Evolutionary conservation across 2,113 vertebrate species (phyloP).

Genomic region (Erythrolamprus reginae): DNA sequence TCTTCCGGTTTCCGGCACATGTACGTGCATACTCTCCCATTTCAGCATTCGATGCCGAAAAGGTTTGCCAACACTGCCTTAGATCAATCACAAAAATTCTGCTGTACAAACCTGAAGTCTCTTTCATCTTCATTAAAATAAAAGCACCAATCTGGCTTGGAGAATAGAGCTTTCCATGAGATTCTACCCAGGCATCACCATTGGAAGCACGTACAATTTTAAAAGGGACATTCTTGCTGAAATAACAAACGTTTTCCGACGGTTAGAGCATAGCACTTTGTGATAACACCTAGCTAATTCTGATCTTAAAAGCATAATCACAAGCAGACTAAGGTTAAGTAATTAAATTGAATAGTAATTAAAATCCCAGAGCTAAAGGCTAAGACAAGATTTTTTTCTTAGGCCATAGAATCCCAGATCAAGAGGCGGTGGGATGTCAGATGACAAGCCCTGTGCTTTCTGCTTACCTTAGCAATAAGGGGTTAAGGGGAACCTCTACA

Average conservation of each 20-base stretch:
- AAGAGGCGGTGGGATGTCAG: neutral
- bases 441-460: neutral
- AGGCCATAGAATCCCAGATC: neutral
- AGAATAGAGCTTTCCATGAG: constrained; percentile 94
- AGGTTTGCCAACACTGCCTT: too few relatives aligned
- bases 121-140: constrained; percentile 98
- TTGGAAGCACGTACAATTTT: constrained; percentile 97
- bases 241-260: constrained; percentile 33
- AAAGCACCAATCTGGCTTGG: constrained; percentile 96
- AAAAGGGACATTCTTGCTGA: constrained; percentile 92
- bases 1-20: too few relatives aligned
- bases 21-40: too few relatives aligned
- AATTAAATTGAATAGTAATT: neutral
- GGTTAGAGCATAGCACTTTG: neutral
- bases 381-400: neutral
- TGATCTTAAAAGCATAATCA: neutral
- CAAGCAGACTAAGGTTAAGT: neutral
- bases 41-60: too few relatives aligned
- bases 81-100: neutral
- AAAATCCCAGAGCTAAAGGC: neutral
- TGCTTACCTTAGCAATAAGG: neutral
- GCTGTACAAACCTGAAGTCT: constrained; percentile 84
- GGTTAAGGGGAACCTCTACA: too few relatives aligned
- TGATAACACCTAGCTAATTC: neutral
- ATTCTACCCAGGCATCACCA: constrained; percentile 96